Evolutionary conservation across 92 coral and sea anemone species (phyloP), one percentile per base, ranked within the genome.

Genomic region (Porites evermanni): DNA sequence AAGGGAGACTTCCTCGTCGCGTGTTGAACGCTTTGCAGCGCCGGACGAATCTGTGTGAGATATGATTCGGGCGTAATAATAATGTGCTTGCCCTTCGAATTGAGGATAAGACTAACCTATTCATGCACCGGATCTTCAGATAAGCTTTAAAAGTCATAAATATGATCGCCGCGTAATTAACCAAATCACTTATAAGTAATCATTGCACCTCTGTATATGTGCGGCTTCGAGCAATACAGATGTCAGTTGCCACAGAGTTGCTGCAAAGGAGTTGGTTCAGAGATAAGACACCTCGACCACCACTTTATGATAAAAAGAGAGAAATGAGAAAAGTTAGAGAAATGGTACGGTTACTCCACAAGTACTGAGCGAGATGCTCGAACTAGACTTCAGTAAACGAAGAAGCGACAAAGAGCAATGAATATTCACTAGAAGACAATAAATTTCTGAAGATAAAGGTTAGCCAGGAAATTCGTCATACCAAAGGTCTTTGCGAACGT

Each of bases 311-410:
- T 91, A 10, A 74, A 91, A 4, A 38, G 6, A 38, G 47, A 38
- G 32, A 29, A 29, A 29, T 29, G 79, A 50, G 72, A 32, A 74
- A 85, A 51, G 94, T 91, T 8, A 83, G 78, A 56, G 93, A 87
- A 68, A 38, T 87, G 18, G 2, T 26, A 1, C 29, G 29, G 67
- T 90, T 32, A 87, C 88, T 6, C 88, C 91, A 44, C 84, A 70
- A 66, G 73, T 79, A 12, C 67, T 85, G 61, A 89, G 20, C 26
- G 26, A 24, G 1, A 54, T 85, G 83, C 24, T 89, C 51, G 90
- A 85, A 52, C 65, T 72, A 13, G 93, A 89, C 67, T 86, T 89
- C 66, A 87, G 85, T 69, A 87, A 91, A 73, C 51, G 72, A 77
- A n/a, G n/a, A 1, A 79, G 64, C n/a, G 74, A 84, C 73, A 86